Evolutionary conservation across 2,888 invertebrate genomes (phyloP), one percentile per base, ranked within the genome.

Genomic region (Sesia apiformis): DNA sequence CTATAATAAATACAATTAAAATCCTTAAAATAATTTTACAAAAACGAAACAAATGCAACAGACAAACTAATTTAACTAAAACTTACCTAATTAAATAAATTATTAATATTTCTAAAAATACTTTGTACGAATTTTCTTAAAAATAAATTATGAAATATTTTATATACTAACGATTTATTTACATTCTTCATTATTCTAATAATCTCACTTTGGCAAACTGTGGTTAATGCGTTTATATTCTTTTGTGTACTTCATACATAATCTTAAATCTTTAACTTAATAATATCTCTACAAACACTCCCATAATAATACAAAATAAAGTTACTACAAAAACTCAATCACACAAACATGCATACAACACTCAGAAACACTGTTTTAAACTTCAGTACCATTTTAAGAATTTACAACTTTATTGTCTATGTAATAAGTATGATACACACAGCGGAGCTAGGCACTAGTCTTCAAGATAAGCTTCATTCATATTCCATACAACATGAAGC

Each of bases 201-300:
- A 90, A 90, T 90, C 90, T 90, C 90, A 90, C 90, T 90, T 90
- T 90, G 90, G 90, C 90, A 90, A 88, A 90, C 90, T 90, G 90
- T 90, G 90, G 90, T 90, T 86, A 84, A 81, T 82, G 76, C 74
- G 81, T 80, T 82, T 63, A 58, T 66, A 67, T 60, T 65, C 64
- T 68, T 69, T 62, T 65, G 63, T 63, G 60, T 56, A 50, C 6
- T 6, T 23, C 2, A 23, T 23, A 23, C 23, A 23, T 23, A 23
- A 23, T 46, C 46, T 46, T 46, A 42, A 46, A 46, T 6, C 7
- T 46, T 8, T 3, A 46, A 8, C 8, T 41, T 46, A 8, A 46
- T 8, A 46, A 46, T n/a, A 8, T 46, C 46, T 46, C n/a, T n/a
- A 46, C 4, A 46, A 4, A 6, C 8, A 46, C 46, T 4, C 46